Percentiles rank a stretch among this genome's conserved stretches.
Conservation (phyloP, 2,797 vertebrate species). For the Gymnothorax reevesii region DNA sequence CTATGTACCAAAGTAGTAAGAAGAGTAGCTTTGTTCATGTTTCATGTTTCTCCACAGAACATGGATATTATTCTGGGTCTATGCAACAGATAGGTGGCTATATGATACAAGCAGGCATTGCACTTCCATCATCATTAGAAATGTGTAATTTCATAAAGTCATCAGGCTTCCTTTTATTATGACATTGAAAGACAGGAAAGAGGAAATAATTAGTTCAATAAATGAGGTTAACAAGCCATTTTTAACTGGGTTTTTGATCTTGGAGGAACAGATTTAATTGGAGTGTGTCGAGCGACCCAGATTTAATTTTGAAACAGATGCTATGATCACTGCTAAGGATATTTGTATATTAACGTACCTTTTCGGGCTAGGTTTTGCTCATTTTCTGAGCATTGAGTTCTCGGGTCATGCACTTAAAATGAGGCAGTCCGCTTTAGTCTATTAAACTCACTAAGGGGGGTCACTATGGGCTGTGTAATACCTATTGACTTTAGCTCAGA, state of each 20-base stretch:
- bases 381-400: background rate
- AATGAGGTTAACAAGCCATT: slow-evolving; percentile 43
- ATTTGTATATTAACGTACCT: no score
- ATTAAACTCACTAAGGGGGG: background rate
- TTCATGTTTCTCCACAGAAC: background rate
- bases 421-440: background rate
- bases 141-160: slow-evolving; percentile 1
- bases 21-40: background rate
- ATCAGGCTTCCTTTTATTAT: background rate
- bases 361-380: background rate
- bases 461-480: background rate
- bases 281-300: background rate
- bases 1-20: background rate
- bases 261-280: background rate
- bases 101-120: background rate
- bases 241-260: slow-evolving; percentile 43
- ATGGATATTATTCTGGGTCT: background rate
- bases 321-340: background rate
- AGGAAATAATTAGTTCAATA: background rate
- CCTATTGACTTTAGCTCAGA: background rate
- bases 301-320: slow-evolving; percentile 21
- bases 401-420: background rate
- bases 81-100: background rate
- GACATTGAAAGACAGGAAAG: background rate
- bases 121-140: background rate